Conservation (phyloP, 2,888 invertebrate species). For the Synanthedon myopaeformis region DNA sequence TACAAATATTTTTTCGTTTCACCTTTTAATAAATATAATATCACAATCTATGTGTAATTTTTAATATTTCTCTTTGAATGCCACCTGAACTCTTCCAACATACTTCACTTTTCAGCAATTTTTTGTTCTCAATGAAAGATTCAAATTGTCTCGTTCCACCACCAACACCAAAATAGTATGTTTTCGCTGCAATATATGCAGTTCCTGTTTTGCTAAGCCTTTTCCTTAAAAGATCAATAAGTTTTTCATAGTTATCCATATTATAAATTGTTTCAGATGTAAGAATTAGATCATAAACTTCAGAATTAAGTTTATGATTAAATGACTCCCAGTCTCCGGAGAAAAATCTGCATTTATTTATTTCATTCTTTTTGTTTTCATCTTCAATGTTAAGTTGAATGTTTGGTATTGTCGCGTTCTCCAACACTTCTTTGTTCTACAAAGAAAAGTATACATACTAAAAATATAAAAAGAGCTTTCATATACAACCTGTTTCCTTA, state of each 20-base stretch:
- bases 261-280: conserved; percentile 96
- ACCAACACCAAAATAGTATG: conserved; percentile 95
- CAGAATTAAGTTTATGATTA: conserved; percentile 41
- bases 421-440: conserved; percentile 88
- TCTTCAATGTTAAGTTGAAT: conserved; percentile 74
- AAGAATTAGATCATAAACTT: conserved; percentile 83
- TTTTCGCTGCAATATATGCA: conserved; percentile 87
- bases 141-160: conserved; percentile 86
- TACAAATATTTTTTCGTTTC: background rate
- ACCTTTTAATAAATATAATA: background rate
- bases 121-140: conserved; percentile 65
- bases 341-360: conserved; percentile 68
- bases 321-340: conserved; percentile 84
- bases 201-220: conserved; percentile 73
- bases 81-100: conserved; percentile 77
- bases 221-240: conserved; percentile 76
- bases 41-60: conserved; percentile 37
- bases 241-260: conserved; percentile 79
- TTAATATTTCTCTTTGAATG: conserved; percentile 73
- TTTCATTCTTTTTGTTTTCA: conserved; percentile 31
- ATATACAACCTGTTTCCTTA: too few species aligned
- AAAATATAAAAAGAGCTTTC: too few species aligned
- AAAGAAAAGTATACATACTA: too few species aligned
- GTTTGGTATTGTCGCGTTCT: conserved; percentile 85
- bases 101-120: conserved; percentile 62